phyloP scores from a whole-genome alignment of 1,140 invertebrate genomes.

The Caenorhabditis inopinata region DNA sequence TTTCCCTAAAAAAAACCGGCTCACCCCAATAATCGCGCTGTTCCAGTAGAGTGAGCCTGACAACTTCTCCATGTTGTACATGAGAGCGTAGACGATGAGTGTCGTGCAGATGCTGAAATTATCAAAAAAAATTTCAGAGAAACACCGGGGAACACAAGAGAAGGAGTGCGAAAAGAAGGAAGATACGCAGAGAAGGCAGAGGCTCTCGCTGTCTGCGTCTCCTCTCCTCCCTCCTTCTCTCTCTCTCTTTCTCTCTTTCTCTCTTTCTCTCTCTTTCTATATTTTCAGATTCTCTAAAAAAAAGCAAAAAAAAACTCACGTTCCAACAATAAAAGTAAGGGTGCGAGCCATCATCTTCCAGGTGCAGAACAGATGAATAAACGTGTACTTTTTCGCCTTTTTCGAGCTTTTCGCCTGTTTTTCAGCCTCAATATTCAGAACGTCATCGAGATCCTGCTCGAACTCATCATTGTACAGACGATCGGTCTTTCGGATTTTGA shows the following conservation, averaged over 20 bases:
- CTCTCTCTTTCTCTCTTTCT: no score
- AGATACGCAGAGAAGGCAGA: background rate
- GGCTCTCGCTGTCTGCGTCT: no score
- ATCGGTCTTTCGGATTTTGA: conserved; percentile 26
- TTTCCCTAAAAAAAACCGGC: background rate
- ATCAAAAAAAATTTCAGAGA: no score
- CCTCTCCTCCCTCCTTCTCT: no score
- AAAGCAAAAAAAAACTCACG: background rate
- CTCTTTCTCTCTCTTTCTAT: background rate
- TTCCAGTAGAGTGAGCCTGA: conserved; percentile 48
- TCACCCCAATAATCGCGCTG: conserved; percentile 3
- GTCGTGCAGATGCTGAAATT: background rate
- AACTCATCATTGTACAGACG: background rate
- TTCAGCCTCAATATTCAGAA: conserved; percentile 13
- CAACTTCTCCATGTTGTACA: conserved; percentile 51
- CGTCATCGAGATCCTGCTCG: conserved; percentile 3
- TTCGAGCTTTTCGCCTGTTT: background rate
- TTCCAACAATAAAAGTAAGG: conserved; percentile 5
- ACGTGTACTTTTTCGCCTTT: conserved; percentile 26
- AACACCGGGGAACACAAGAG: no score
- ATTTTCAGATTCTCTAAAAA: background rate
- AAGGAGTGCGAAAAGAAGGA: background rate
- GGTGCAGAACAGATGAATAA: conserved; percentile 37
- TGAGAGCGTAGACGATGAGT: conserved; percentile 41
- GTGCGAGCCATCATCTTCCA: conserved; percentile 32